phyloP scores from a whole-genome alignment of 2,888 invertebrate genomes.

The Diarsia brunnea region DNA sequence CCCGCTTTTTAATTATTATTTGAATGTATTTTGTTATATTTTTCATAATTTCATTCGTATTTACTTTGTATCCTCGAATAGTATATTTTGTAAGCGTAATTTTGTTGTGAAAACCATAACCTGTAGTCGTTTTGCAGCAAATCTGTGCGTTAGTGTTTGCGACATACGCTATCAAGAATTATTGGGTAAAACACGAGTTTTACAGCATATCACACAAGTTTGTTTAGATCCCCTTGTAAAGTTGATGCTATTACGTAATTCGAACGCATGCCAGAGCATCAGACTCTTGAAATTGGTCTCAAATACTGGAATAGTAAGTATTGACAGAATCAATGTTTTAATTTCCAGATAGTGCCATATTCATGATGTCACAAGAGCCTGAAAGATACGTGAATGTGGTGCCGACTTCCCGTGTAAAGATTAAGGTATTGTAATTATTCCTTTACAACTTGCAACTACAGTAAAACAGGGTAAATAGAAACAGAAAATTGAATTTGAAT shows the following conservation, averaged over 20 bases:
- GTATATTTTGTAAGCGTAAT: neutral
- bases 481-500: too few species aligned
- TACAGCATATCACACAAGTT: neutral
- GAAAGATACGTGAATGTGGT: conserved; percentile 75
- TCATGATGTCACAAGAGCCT: conserved; percentile 38
- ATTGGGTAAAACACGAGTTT: neutral
- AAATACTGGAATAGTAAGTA: neutral
- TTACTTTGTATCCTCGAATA: neutral
- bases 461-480: too few species aligned
- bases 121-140: conserved; percentile 4
- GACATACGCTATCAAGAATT: neutral
- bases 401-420: conserved; percentile 65
- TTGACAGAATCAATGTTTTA: conserved; percentile 3
- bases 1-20: conserved; percentile 76
- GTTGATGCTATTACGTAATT: conserved; percentile 27
- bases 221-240: neutral
- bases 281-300: neutral
- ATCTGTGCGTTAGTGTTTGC: neutral
- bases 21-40: conserved; percentile 55
- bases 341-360: conserved; percentile 21
- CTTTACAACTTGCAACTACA: neutral
- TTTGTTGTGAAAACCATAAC: conserved; percentile 31
- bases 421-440: conserved; percentile 71
- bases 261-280: neutral
- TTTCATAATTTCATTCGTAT: neutral